These are phyloP conservation scores for Amphiura filiformis DNA, from an alignment of 35 echinoderm and acorn worm species.

Conservation along the genomic window DNA sequence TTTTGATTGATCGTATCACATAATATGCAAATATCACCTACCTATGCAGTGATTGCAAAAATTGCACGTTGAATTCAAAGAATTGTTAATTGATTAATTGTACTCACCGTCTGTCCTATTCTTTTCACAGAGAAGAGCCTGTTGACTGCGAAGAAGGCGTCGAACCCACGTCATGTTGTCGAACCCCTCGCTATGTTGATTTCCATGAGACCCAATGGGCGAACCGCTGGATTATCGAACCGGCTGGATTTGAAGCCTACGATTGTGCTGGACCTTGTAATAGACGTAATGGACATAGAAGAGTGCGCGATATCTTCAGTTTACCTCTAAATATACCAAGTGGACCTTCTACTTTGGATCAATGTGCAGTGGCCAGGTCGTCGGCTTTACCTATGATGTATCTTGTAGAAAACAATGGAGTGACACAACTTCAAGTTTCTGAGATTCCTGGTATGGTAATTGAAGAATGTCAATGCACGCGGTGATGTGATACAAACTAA, in stretches of 20 bases:
- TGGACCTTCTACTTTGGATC: conserved; percentile 21
- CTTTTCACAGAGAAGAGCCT: conserved; percentile 66
- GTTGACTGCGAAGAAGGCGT: conserved; percentile 55
- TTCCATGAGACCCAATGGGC: conserved; percentile 75
- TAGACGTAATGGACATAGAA: conserved; percentile 26
- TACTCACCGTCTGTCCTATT: background rate
- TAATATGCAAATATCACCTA: too few species aligned
- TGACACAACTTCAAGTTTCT: conserved; percentile 67
- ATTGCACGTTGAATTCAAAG: too few species aligned
- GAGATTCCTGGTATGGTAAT: conserved; percentile 95
- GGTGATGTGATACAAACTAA: too few species aligned
- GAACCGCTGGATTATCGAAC: conserved; percentile 97
- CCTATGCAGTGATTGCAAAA: too few species aligned
- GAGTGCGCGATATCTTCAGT: background rate
- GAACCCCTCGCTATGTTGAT: conserved; percentile 68
- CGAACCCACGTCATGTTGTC: conserved; percentile 67
- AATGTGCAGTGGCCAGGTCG: conserved; percentile 59
- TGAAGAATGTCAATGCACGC: conserved; percentile 79
- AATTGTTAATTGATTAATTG: too few species aligned
- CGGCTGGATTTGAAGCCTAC: conserved; percentile 82
- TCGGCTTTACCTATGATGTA: conserved; percentile 94
- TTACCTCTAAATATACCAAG: conserved; percentile 40
- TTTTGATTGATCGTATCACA: too few species aligned
- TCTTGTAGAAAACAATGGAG: conserved; percentile 63
- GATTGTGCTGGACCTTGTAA: conserved; percentile 76